Evolutionary conservation across 2,888 invertebrate species (phyloP).

Genomic region (Sepiola atlantica): DNA sequence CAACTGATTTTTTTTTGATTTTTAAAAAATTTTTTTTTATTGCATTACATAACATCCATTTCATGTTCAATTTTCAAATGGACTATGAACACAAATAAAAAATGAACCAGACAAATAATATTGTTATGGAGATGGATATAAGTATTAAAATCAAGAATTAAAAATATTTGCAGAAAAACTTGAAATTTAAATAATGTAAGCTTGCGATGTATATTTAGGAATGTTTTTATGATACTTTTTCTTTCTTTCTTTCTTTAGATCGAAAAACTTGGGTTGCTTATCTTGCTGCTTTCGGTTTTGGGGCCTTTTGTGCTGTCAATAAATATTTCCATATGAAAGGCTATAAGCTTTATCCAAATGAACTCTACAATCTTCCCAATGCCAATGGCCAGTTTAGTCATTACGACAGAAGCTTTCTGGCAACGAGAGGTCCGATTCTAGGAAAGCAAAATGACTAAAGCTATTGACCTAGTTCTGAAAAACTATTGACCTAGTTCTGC

Average conservation of each 20-base stretch:
- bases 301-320: background rate
- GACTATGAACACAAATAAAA: too few species aligned
- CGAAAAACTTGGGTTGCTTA: background rate
- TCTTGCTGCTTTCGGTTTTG: background rate
- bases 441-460: background rate
- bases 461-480: background rate
- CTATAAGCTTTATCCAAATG: background rate
- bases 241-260: background rate
- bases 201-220: too few species aligned
- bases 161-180: too few species aligned
- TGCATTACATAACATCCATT: too few species aligned
- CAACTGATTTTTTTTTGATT: too few species aligned
- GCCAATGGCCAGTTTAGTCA: background rate
- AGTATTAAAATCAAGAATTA: too few species aligned
- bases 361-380: background rate
- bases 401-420: background rate
- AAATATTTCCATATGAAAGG: conserved; percentile 2
- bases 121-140: too few species aligned
- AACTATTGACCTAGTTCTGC: background rate
- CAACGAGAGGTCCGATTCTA: background rate
- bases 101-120: too few species aligned
- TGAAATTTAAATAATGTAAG: too few species aligned
- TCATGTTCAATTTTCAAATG: too few species aligned
- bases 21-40: too few species aligned
- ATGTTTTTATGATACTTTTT: too few species aligned